Percentiles rank a stretch among this genome's conserved stretches.
phyloP scores from a whole-genome alignment of 2,888 invertebrate genomes.

The Ophraella communa region DNA sequence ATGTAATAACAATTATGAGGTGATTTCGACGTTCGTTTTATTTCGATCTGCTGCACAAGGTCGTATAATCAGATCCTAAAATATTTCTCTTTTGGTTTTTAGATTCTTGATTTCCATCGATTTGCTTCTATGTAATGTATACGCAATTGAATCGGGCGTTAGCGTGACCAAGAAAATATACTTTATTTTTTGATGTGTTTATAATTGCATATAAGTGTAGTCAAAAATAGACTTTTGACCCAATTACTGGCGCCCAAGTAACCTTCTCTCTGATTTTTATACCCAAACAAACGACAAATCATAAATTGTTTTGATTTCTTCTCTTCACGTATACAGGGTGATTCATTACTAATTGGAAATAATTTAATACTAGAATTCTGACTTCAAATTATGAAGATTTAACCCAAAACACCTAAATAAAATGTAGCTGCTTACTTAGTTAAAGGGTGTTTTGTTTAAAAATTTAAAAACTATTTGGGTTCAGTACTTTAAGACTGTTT shows the following conservation, averaged over 20 bases:
- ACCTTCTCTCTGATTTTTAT: neutral
- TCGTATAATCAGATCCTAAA: slow-evolving; percentile 23
- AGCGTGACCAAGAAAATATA: slow-evolving; percentile 5
- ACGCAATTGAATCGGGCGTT: slow-evolving; percentile 1
- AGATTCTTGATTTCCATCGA: slow-evolving; percentile 5
- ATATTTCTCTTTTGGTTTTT: slow-evolving; percentile 18
- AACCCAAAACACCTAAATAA: too few relatives aligned
- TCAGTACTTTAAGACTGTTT: too few relatives aligned
- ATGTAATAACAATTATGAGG: slow-evolving; percentile 33
- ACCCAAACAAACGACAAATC: neutral
- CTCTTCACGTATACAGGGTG: too few relatives aligned
- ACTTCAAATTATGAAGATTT: too few relatives aligned
- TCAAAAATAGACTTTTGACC: slow-evolving; percentile 13
- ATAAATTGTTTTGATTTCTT: neutral
- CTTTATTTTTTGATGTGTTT: slow-evolving; percentile 3
- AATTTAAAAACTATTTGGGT: too few relatives aligned
- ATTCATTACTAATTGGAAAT: too few relatives aligned
- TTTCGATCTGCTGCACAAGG: slow-evolving; percentile 25
- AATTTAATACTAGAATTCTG: too few relatives aligned
- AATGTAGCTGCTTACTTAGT: too few relatives aligned
- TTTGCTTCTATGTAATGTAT: neutral
- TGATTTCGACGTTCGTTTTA: slow-evolving; percentile 28
- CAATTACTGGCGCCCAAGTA: neutral
- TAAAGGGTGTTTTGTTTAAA: too few relatives aligned
- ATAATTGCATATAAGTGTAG: slow-evolving; percentile 5